phyloP scores from a whole-genome alignment of 2,888 invertebrate genomes.

The Eristalis pertinax region DNA sequence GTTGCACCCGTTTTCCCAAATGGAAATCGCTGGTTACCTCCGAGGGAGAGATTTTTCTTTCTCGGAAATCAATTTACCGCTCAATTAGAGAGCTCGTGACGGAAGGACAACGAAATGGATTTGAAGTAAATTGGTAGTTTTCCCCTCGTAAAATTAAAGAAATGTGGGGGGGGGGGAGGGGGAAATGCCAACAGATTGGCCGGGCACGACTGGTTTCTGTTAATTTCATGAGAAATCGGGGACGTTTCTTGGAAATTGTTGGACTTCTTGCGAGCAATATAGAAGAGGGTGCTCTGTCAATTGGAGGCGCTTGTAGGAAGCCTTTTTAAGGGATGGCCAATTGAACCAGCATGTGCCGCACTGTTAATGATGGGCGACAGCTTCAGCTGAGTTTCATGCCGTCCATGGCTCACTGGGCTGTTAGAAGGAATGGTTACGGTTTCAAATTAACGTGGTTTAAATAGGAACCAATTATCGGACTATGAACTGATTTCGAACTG shows the following conservation, averaged over 20 bases:
- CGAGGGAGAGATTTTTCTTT: not conserved
- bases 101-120: not conserved
- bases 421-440: too few species aligned
- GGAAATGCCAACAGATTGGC: not conserved
- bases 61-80: slow-evolving; percentile 30
- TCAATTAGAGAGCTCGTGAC: slow-evolving; percentile 23
- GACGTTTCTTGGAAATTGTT: not conserved
- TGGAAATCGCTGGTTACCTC: slow-evolving; percentile 2
- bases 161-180: too few species aligned
- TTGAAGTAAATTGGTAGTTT: slow-evolving; percentile 16
- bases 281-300: not conserved
- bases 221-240: not conserved
- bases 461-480: too few species aligned
- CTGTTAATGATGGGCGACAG: too few species aligned
- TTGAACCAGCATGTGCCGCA: too few species aligned
- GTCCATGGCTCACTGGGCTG: too few species aligned
- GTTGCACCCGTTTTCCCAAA: not conserved
- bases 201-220: not conserved
- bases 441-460: too few species aligned
- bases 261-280: not conserved
- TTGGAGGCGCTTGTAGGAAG: too few species aligned
- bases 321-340: too few species aligned
- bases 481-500: too few species aligned
- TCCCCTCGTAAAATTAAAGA: not conserved
- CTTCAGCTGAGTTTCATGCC: too few species aligned